Evolutionary conservation across 2,888 invertebrate species (phyloP).

Genomic region (Drosophila merina): DNA sequence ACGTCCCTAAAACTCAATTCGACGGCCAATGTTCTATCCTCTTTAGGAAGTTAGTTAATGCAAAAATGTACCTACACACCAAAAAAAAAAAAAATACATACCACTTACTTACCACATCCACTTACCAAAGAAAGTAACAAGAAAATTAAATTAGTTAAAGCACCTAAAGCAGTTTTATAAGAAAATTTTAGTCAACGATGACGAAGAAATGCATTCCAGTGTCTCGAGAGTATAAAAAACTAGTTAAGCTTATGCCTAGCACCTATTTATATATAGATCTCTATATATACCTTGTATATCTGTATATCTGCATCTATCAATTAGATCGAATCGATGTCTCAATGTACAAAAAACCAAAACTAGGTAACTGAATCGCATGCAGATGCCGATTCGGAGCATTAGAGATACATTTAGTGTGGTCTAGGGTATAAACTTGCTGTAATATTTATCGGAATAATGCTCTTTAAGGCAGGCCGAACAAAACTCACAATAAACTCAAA

Average conservation of each 20-base stretch:
- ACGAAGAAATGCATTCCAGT: slow-evolving; percentile 69
- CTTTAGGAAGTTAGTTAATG: slow-evolving; percentile 46
- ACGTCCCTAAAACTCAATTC: slow-evolving; percentile 31
- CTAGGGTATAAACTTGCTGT: slow-evolving; percentile 66
- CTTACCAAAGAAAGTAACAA: slow-evolving; percentile 23
- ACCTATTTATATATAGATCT: slow-evolving; percentile 41
- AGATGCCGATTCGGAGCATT: slow-evolving; percentile 23
- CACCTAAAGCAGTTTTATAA: slow-evolving; percentile 66
- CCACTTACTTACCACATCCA: slow-evolving; percentile 21
- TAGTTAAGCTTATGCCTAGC: slow-evolving; percentile 59
- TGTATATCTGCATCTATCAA: slow-evolving; percentile 41
- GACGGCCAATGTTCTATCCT: slow-evolving; percentile 26
- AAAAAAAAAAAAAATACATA: slow-evolving; percentile 6
- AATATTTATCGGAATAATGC: slow-evolving; percentile 66
- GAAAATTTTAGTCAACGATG: slow-evolving; percentile 64
- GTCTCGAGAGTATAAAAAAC: slow-evolving; percentile 58
- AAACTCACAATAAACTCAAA: slow-evolving; percentile 70
- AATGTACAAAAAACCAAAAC: slow-evolving; percentile 64
- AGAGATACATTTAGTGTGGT: slow-evolving; percentile 37
- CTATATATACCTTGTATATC: slow-evolving; percentile 32
- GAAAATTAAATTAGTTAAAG: slow-evolving; percentile 33
- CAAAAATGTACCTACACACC: slow-evolving; percentile 62
- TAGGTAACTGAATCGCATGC: slow-evolving; percentile 31
- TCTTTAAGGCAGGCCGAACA: slow-evolving; percentile 54
- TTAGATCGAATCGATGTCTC: slow-evolving; percentile 70